Percentiles rank a stretch among this genome's conserved stretches.
Conservation (phyloP, 2,113 vertebrate genomes). For the Syngnathus floridae region DNA sequence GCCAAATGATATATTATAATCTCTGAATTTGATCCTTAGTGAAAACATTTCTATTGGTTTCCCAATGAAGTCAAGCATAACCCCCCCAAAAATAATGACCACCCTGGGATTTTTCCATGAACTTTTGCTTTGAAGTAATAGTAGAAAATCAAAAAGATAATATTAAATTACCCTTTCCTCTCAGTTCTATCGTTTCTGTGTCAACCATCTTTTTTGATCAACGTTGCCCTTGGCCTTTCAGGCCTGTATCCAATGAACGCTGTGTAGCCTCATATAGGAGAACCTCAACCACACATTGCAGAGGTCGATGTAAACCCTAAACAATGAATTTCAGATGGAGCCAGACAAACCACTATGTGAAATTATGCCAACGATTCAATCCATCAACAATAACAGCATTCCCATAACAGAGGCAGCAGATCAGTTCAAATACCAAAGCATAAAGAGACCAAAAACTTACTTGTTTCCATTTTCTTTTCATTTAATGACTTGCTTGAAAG, state of each 20-base stretch:
- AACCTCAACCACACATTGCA: constrained; percentile 20
- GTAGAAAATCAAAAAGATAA: constrained; percentile 23
- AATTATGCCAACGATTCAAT: constrained; percentile 13
- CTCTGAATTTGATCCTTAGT: background rate
- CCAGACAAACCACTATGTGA: constrained; percentile 48
- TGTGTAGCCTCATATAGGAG: background rate
- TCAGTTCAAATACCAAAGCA: constrained; percentile 29
- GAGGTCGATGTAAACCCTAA: constrained; percentile 38
- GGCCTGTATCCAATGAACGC: constrained; percentile 15
- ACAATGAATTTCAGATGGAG: constrained; percentile 37
- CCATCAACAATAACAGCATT: constrained; percentile 40
- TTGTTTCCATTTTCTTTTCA: constrained; percentile 20
- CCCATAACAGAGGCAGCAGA: constrained; percentile 11
- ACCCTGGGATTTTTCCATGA: constrained; percentile 34
- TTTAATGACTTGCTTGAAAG: constrained; percentile 5
- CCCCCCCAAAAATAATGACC: background rate
- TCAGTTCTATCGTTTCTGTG: constrained; percentile 17
- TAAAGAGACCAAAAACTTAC: constrained; percentile 10
- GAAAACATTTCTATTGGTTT: constrained; percentile 10
- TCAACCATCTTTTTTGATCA: constrained; percentile 7
- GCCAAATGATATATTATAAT: background rate
- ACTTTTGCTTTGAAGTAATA: constrained; percentile 36
- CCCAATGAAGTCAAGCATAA: constrained; percentile 5
- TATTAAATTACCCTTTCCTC: constrained; percentile 38
- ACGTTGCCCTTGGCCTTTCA: constrained; percentile 4